Evolutionary conservation across 2,797 vertebrate genomes (phyloP).

Genomic region (Tolypeutes matacus): DNA sequence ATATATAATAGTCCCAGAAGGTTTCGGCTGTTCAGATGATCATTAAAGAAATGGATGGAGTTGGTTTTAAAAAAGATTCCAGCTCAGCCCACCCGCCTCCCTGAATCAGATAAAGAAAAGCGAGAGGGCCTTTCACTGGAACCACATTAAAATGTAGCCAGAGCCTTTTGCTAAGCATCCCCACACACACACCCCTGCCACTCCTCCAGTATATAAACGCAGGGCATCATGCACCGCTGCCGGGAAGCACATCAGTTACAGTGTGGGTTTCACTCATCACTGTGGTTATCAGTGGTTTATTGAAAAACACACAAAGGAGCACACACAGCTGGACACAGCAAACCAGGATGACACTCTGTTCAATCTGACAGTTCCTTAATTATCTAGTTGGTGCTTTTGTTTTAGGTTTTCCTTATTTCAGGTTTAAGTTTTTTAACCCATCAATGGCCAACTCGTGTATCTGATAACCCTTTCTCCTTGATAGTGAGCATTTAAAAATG

Average conservation of each 20-base stretch:
- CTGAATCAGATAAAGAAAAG: conserved; percentile 71
- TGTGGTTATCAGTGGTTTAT: background rate
- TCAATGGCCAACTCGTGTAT: background rate
- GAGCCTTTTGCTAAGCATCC: background rate
- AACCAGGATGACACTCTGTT: background rate
- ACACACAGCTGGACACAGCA: background rate
- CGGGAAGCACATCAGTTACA: background rate
- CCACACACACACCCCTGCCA: background rate
- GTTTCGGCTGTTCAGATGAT: conserved; percentile 75
- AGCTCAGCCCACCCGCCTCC: background rate
- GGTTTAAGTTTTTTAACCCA: background rate
- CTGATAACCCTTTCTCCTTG: background rate
- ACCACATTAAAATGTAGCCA: conserved; percentile 54
- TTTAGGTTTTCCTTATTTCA: background rate
- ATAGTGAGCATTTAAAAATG: background rate
- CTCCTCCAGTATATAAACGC: background rate
- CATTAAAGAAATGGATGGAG: conserved; percentile 78
- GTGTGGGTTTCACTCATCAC: background rate
- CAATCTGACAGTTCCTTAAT: background rate
- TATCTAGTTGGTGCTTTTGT: background rate
- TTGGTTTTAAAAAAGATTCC: background rate
- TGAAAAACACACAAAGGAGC: background rate
- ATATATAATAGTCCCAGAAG: conserved; percentile 73
- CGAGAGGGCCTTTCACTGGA: conserved; percentile 22
- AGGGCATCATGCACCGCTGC: background rate